Evolutionary conservation across 2,113 vertebrate species (phyloP).

Genomic region (Podarcis muralis): DNA sequence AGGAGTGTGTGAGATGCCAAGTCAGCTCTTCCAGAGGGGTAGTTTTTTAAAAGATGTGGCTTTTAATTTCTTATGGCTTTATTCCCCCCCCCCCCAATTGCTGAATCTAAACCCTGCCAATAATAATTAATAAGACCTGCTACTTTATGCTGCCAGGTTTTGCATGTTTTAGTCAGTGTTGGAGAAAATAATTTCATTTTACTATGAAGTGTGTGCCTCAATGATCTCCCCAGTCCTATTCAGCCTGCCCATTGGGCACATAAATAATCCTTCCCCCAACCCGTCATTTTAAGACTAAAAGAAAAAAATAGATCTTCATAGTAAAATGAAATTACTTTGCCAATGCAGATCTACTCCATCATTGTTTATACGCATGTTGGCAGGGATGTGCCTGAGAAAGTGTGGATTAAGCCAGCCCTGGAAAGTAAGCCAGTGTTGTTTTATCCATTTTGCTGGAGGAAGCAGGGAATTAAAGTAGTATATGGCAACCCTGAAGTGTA

Average conservation of each 20-base stretch:
- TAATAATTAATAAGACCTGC: neutral
- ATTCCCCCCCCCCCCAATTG: neutral
- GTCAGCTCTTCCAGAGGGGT: constrained; percentile 38
- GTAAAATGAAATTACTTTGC: neutral
- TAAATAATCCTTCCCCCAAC: neutral
- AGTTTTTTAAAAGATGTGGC: neutral
- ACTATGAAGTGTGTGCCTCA: too few relatives aligned
- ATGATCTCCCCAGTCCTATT: neutral
- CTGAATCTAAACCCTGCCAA: neutral
- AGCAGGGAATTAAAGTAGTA: too few relatives aligned
- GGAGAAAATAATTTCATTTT: neutral
- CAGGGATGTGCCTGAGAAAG: too few relatives aligned
- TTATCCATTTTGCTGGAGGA: too few relatives aligned
- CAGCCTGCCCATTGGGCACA: too few relatives aligned
- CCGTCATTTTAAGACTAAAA: neutral
- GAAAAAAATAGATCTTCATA: neutral
- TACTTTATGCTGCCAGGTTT: neutral
- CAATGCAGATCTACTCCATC: too few relatives aligned
- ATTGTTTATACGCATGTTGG: too few relatives aligned
- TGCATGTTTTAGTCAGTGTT: neutral
- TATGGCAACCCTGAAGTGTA: too few relatives aligned
- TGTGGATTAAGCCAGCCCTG: too few relatives aligned
- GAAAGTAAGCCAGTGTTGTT: too few relatives aligned
- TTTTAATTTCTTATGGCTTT: neutral
- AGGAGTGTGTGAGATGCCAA: constrained; percentile 2